Base-by-base conservation (phyloP, 2,888 invertebrate species). In the Capitulum mitella region DNA sequence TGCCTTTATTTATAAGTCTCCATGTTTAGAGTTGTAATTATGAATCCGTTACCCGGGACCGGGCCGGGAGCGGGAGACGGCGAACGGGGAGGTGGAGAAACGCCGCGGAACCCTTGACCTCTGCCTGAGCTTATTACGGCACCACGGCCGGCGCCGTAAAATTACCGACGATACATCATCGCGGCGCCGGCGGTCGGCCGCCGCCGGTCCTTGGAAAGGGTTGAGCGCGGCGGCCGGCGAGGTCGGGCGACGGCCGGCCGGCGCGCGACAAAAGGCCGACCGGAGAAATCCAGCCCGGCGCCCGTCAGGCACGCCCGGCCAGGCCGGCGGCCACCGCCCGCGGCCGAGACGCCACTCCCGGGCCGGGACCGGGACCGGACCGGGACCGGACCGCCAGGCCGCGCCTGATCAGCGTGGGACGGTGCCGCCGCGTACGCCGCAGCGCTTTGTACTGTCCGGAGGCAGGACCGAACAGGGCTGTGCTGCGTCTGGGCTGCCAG, bases 21-120 rank as follows among this genome's bases (percentile, higher is more conserved):
- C 64, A 64, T 64, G 64, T 64, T 64, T 64, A 64, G 64, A 29
- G 64, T 32, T 64, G 64, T 64, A 64, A 64, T 64, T 64, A 64
- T 16, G 64, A 19, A 3, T 64, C 64, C 64, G 64, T 34, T 34
- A 64, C 34, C 34, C 32, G 19, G 64, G 16, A 10, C 34, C 58
- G 14, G 5, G 64, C 29, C 64, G 34, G 61, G 19, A 16, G 34
- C 34, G 22, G 29, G 64, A 34, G 64, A 34, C 16, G 19, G 32
- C 32, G 16, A 34, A 12, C 19, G 32, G 34, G 16, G 19, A 64
- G 64, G 34, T 29, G 61, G 32, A 12, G 32, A 29, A 29, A 34
- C 64, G 64, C 64, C 34, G 64, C 64, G 14, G 22, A 34, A 32
- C 34, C 64, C 64, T 1, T 64, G 70, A 70, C 70, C 70, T 70